Base-by-base conservation (phyloP, 2,888 invertebrate species). In the Lithophane ornitopus region DNA sequence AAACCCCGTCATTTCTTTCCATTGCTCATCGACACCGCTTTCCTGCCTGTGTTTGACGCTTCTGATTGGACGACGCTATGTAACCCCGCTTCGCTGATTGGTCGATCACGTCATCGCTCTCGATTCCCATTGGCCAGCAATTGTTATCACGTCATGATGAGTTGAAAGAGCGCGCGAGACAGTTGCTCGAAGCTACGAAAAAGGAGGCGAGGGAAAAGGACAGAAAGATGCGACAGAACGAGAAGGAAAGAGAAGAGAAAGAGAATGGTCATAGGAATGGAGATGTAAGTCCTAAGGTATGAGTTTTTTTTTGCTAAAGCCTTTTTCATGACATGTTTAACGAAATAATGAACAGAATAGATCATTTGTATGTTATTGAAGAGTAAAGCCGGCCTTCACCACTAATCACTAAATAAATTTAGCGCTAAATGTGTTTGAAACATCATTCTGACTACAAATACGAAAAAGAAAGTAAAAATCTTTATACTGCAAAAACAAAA, bases 101-200 rank as follows among this genome's bases (percentile, higher is more conserved):
- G 88, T 81, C 81, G 78, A 85, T 84, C 76, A 70, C 78, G 79
- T 70, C 69, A 74, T 70, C 75, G 78, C 65, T 65, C 76, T 79
- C 82, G 82, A 78, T 83, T 94, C 91, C 92, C 91, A 90, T 93
- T 92, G 91, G 90, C 93, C 95, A 98, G 98, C 97, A 98, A 96
- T 96, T 98, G 92, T 96, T 98, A 91, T 98, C 98, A 87, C 97
- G 98, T 74, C 98, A 98, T 92, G 98, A 98, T 89, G 98, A 98
- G 95, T 97, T 99, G 89, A 98, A 98, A 93, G 98, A 98, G 96
- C 96, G 98, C 95, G 98, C 98, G 87, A 97, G 98, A 93, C 97
- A 98, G 93, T 97, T 99, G 93, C 97, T 99, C 87, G 98, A 98
- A 91, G 98, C 98, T 88, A 98, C 98, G 28, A 97, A 98, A 93